These are phyloP conservation scores for Willowsia nigromaculata DNA, from an alignment of 2,888 invertebrate genomes.

Conservation along the genomic window DNA sequence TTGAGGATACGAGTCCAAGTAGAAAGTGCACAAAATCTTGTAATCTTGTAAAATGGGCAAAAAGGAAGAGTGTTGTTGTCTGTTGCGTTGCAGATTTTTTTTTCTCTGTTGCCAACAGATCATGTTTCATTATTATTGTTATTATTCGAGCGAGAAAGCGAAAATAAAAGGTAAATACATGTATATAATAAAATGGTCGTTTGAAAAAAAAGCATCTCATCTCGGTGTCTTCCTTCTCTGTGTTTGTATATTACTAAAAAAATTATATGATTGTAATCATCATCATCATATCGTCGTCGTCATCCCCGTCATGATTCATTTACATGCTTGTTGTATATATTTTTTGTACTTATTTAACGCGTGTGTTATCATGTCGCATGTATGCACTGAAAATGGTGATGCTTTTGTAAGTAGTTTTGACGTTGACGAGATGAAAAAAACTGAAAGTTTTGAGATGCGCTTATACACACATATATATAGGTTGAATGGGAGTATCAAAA, in stretches of 20 bases:
- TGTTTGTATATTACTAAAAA: neutral
- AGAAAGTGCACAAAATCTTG: conserved; percentile 55
- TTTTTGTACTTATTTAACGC: neutral
- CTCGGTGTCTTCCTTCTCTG: neutral
- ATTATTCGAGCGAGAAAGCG: conserved; percentile 50
- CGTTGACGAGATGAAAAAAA: neutral
- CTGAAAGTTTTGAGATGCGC: neutral
- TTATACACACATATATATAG: neutral
- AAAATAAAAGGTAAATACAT: conserved; percentile 29
- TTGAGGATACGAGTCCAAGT: conserved; percentile 51
- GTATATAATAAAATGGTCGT: conserved; percentile 34
- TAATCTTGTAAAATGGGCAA: conserved; percentile 48
- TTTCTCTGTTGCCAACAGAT: conserved; percentile 48
- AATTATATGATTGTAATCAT: conserved; percentile 36
- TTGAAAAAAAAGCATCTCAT: conserved; percentile 15
- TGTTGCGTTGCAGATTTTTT: conserved; percentile 40
- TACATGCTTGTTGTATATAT: conserved; percentile 20
- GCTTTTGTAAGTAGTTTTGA: neutral
- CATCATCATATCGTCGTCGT: neutral
- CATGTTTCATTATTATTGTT: conserved; percentile 56
- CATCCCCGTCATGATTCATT: conserved; percentile 30
- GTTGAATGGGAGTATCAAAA: neutral
- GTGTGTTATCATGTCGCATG: conserved; percentile 16
- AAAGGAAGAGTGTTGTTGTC: conserved; percentile 52
- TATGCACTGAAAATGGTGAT: neutral